Percentiles rank a stretch among this genome's conserved stretches.
phyloP scores from a whole-genome alignment of 2,797 vertebrate genomes.

The Periparus ater region DNA sequence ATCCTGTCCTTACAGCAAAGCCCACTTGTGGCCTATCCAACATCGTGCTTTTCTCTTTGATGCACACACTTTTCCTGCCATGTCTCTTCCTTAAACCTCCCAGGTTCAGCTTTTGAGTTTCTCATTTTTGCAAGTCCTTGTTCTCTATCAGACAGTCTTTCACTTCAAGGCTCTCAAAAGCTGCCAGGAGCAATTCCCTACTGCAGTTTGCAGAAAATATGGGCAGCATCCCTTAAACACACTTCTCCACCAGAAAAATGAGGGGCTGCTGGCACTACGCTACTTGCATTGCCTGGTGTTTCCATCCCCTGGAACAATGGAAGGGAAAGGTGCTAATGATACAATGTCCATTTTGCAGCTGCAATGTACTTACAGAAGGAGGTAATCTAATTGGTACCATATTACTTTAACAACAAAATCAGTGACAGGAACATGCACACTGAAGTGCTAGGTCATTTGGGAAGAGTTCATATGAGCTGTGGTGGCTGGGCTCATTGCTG shows the following conservation, averaged over 20 bases:
- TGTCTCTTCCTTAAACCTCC: neutral
- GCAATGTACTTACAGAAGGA: conserved; percentile 56
- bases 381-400: conserved; percentile 67
- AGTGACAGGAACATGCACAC: neutral
- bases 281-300: conserved; percentile 17
- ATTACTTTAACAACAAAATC: conserved; percentile 55
- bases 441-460: conserved; percentile 31
- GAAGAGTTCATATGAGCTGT: conserved; percentile 36
- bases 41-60: neutral
- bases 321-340: conserved; percentile 53
- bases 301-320: neutral
- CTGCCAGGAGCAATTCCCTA: neutral
- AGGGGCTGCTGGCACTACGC: neutral
- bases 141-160: neutral
- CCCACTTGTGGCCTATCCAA: neutral
- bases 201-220: neutral
- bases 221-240: neutral
- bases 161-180: neutral
- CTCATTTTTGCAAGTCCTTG: neutral
- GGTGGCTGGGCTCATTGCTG: conserved; percentile 9
- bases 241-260: neutral
- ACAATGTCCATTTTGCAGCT: conserved; percentile 53
- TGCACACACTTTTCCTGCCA: neutral
- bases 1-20: neutral
- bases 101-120: neutral